Evolutionary conservation across 2,888 invertebrate genomes (phyloP), one percentile per base, ranked within the genome.

Genomic region (Plagiodera versicolora): DNA sequence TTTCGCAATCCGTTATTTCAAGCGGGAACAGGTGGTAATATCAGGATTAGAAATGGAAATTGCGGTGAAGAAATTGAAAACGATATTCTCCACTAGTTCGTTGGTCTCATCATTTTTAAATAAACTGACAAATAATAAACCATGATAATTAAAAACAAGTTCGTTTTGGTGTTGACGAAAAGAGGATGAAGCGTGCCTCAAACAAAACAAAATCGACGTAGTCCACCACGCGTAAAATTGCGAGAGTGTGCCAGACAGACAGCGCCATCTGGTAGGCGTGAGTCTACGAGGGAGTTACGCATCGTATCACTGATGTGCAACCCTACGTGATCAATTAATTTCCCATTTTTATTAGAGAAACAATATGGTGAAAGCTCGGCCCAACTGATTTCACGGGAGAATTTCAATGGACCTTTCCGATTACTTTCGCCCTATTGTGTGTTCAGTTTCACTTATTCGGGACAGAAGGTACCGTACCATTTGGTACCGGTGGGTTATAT

Each of bases 211-310:
- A 61, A 61, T 1, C 44, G 51, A 49, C 57, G 52, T 59, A 65
- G 64, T 66, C 67, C 55, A 58, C 68, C 63, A 67, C 68, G 71
- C 71, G 69, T 71, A 71, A 71, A 71, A 71, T 71, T 71, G 70
- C 70, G 65, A 70, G 62, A 55, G 65, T 62, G 64, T 66, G 65
- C 65, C 61, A 61, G 56, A 64, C 61, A 48, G 56, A 58, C 39
- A 39, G 62, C 61, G 63, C 60, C 71, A 71, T 69, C 64, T 71
- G 71, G 69, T 61, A 58, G 69, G 70, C 71, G 71, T 71, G 69
- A 39, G 39, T 2, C 14, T 14, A 39, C 66, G 18, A 47, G 57
- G 61, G 61, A 58, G 58, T 61, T 58, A 61, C 61, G 56, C 62
- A 58, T 53, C 49, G 49, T 17, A 39, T 39, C 39, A 39, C 39